Percentiles rank a stretch among this genome's conserved stretches.
Conservation (phyloP, 2,113 vertebrate species). For the Carettochelys insculpta region DNA sequence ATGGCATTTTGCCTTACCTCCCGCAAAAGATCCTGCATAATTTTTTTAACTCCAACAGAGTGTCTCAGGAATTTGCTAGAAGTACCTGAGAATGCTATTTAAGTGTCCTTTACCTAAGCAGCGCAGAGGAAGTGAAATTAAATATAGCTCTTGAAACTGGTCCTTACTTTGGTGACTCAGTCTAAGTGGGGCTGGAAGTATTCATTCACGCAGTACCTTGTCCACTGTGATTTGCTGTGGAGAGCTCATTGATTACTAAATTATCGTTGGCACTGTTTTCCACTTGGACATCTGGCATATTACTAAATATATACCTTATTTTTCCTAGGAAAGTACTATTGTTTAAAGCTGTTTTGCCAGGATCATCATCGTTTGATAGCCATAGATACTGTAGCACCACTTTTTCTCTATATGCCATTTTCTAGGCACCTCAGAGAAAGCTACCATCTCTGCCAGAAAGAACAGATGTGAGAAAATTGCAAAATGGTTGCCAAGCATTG, state of each 20-base stretch:
- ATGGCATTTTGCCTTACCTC: too few species aligned
- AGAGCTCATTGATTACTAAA: slow-evolving; percentile 11
- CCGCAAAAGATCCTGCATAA: too few species aligned
- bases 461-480: slow-evolving; percentile 59
- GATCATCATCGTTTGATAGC: not conserved
- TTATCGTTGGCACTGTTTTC: not conserved
- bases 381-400: not conserved
- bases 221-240: not conserved
- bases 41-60: too few species aligned
- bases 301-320: not conserved
- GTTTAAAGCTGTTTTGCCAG: slow-evolving; percentile 17
- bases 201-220: slow-evolving; percentile 15
- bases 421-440: slow-evolving; percentile 49
- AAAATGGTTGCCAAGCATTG: slow-evolving; percentile 51
- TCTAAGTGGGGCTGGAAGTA: not conserved
- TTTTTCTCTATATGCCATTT: slow-evolving; percentile 36
- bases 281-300: slow-evolving; percentile 27
- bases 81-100: accelerated
- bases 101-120: not conserved
- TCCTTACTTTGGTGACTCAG: not conserved
- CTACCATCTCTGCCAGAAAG: slow-evolving; percentile 26
- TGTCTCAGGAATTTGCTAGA: not conserved
- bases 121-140: not conserved
- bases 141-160: slow-evolving; percentile 1
- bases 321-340: not conserved